A percentile compares a stretch with the other conserved stretches of the same genome.
Conservation (phyloP, 2,888 invertebrate genomes). For the Cosmorhoe ocellata region DNA sequence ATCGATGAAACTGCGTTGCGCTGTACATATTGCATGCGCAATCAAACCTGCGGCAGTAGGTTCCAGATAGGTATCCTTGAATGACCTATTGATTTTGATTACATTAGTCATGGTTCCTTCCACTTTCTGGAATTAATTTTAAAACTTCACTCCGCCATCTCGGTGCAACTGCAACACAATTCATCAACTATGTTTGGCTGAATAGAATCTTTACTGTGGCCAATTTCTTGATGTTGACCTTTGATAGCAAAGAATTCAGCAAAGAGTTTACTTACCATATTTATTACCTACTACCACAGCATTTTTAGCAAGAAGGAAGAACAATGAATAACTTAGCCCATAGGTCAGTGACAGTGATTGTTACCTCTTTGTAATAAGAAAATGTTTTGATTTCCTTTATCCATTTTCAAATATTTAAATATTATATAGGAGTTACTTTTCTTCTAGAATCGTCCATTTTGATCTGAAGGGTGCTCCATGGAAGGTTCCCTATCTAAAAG, state of each 20-base stretch:
- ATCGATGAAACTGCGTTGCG: constrained; percentile 26
- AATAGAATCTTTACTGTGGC: too few species aligned
- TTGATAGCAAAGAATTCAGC: too few species aligned
- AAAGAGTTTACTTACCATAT: too few species aligned
- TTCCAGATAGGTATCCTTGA: too few species aligned
- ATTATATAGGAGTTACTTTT: constrained; percentile 26
- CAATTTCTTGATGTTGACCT: too few species aligned
- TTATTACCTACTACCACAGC: too few species aligned
- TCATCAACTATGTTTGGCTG: too few species aligned
- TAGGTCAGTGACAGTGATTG: constrained; percentile 5
- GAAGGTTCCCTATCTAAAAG: constrained; percentile 82
- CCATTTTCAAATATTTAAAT: background rate
- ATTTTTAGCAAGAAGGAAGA: background rate
- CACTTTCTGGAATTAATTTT: too few species aligned
- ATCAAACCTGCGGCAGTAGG: background rate
- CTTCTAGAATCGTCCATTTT: constrained; percentile 85
- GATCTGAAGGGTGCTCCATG: constrained; percentile 94
- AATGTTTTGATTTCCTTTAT: background rate
- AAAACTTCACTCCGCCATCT: too few species aligned
- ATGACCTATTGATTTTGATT: too few species aligned
- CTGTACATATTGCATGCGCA: constrained; percentile 11
- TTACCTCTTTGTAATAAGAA: background rate
- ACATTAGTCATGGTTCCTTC: too few species aligned
- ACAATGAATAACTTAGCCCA: constrained; percentile 13
- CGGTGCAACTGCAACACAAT: too few species aligned